Conservation (phyloP, 2,888 invertebrate species). For the Thera obeliscata region DNA sequence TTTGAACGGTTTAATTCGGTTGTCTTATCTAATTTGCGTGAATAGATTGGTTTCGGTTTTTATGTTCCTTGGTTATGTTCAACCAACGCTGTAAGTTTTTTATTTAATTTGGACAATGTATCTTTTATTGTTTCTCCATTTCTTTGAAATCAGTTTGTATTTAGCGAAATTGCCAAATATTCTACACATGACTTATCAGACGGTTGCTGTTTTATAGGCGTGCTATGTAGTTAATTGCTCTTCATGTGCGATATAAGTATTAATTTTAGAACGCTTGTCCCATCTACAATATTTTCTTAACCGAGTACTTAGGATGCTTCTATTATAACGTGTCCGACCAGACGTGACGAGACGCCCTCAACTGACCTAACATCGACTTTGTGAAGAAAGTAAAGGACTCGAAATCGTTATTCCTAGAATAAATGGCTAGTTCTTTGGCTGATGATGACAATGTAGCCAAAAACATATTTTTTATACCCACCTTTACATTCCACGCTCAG, state of each 20-base stretch:
- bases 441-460: neutral
- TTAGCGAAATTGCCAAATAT: constrained; percentile 2
- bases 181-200: constrained; percentile 9
- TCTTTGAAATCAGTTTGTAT: neutral
- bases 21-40: too few species aligned
- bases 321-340: neutral
- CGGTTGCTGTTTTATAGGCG: constrained; percentile 29
- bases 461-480: neutral
- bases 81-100: too few species aligned
- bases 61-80: too few species aligned
- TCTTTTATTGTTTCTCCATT: too few species aligned
- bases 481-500: neutral
- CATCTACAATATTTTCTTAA: neutral
- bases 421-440: neutral
- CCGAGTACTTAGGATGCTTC: neutral
- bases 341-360: too few species aligned
- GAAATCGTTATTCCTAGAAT: neutral
- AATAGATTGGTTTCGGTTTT: too few species aligned
- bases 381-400: neutral
- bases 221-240: constrained; percentile 30
- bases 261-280: constrained; percentile 34
- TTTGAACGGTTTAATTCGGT: too few species aligned
- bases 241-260: constrained; percentile 31
- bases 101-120: too few species aligned
- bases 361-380: neutral